These are phyloP conservation scores for Isurus oxyrinchus DNA, from an alignment of 2,113 vertebrate species.

Conservation along the genomic window DNA sequence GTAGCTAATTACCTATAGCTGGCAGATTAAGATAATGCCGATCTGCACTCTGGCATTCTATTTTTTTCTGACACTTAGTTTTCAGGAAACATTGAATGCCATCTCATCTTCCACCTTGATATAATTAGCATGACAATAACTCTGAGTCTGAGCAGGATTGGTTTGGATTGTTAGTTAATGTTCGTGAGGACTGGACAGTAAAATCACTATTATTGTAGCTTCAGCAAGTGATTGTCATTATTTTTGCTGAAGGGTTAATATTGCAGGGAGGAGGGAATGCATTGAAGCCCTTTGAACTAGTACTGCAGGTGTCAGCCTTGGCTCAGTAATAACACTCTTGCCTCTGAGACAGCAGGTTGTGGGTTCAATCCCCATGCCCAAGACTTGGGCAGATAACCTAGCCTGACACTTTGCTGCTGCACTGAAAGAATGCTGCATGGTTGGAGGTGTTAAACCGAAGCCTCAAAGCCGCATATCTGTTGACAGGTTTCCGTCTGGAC, in stretches of 20 bases:
- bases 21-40: neutral
- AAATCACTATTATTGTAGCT: neutral
- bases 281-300: neutral
- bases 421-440: neutral
- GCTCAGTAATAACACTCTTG: neutral
- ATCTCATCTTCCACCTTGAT: neutral
- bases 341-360: neutral
- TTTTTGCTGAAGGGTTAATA: neutral
- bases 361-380: neutral
- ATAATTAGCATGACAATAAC: neutral
- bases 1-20: neutral
- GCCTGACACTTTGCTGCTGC: neutral
- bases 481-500: too few species aligned
- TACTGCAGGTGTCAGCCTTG: neutral
- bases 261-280: neutral
- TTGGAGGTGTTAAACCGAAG: neutral
- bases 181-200: neutral
- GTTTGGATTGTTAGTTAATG: neutral
- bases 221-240: neutral
- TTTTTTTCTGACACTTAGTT: neutral
- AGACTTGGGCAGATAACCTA: neutral
- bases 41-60: neutral
- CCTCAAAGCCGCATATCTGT: too few species aligned
- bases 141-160: neutral
- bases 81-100: neutral